Conservation (phyloP, 2,888 invertebrate genomes). For the Ariolimax columbianus region DNA sequence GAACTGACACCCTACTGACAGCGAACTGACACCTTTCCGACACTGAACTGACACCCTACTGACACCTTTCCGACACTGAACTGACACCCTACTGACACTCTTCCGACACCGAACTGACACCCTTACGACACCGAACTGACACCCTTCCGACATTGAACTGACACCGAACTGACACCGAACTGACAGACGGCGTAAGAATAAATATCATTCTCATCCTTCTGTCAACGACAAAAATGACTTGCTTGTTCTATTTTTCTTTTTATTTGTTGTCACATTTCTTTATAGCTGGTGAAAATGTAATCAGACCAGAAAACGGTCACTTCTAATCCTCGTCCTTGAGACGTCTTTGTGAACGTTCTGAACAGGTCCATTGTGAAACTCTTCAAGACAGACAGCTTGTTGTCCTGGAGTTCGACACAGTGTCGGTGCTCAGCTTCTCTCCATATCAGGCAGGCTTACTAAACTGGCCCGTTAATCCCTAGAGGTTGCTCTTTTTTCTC, state of each 20-base stretch:
- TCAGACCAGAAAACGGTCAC: constrained; percentile 9
- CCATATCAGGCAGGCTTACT: not conserved
- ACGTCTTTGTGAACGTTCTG: not conserved
- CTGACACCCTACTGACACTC: too few species aligned
- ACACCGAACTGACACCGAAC: too few species aligned
- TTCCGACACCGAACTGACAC: too few species aligned
- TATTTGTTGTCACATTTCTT: not conserved
- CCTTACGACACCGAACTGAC: too few species aligned
- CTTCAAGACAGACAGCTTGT: not conserved
- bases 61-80: too few species aligned
- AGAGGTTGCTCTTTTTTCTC: constrained; percentile 4
- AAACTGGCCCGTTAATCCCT: constrained; percentile 16
- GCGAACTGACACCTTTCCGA: too few species aligned
- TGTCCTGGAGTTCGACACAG: not conserved
- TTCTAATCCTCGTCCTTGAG: constrained; percentile 14
- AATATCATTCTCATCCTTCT: too few species aligned
- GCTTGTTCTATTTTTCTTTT: not conserved
- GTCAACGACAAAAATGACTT: too few species aligned
- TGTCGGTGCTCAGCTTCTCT: constrained; percentile 13
- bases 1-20: too few species aligned
- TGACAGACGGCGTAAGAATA: too few species aligned
- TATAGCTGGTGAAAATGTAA: constrained; percentile 16
- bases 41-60: too few species aligned
- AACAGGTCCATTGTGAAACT: constrained; percentile 22
- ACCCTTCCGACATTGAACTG: too few species aligned